Conservation (phyloP, 2,113 vertebrate species). For the Nerophis ophidion region DNA sequence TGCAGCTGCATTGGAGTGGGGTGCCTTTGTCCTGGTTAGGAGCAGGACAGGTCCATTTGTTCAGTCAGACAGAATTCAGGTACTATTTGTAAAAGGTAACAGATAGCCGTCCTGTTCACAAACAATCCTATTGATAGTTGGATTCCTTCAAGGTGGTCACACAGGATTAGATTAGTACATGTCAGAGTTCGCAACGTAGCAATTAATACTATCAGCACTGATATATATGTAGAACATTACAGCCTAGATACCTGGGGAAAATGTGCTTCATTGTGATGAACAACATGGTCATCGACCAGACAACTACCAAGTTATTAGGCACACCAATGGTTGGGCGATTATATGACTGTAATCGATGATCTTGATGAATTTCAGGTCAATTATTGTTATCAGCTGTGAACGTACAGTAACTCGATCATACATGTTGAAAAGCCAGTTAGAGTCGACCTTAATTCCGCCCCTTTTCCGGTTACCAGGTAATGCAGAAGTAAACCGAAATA, state of each 20-base stretch:
- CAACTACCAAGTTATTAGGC: neutral
- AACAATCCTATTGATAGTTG: conserved; percentile 43
- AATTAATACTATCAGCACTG: neutral
- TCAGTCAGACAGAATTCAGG: conserved; percentile 57
- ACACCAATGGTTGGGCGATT: neutral
- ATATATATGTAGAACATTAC: neutral
- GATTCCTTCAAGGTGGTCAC: conserved; percentile 22
- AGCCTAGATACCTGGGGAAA: neutral
- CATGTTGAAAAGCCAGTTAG: no score
- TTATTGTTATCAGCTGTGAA: no score
- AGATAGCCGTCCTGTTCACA: conserved; percentile 57
- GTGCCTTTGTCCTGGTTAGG: conserved; percentile 48
- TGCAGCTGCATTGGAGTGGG: conserved; percentile 45
- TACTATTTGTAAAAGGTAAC: conserved; percentile 60
- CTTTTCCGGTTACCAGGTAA: no score
- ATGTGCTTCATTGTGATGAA: neutral
- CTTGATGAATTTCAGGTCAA: no score
- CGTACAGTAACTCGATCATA: no score
- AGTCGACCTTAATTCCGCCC: no score
- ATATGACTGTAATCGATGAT: no score
- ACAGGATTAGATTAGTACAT: conserved; percentile 27
- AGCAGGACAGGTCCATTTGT: conserved; percentile 71
- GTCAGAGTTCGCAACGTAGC: conserved; percentile 5
- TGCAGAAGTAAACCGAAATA: no score
- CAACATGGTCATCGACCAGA: neutral